A percentile compares a stretch with the other conserved stretches of the same genome.
phyloP scores from a whole-genome alignment of 2,113 vertebrate species.

The Austrofundulus limnaeus region DNA sequence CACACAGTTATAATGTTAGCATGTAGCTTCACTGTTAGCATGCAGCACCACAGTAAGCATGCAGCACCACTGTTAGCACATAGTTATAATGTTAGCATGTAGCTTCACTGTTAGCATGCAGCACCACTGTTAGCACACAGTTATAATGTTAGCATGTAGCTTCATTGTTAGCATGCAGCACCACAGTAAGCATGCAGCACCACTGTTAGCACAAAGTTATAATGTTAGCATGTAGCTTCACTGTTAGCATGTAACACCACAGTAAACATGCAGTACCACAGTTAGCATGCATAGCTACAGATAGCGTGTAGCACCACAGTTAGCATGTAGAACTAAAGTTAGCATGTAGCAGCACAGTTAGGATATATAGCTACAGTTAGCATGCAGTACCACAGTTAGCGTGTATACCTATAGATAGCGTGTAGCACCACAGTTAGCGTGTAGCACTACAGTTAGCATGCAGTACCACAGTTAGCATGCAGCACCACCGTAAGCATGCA shows the following conservation, averaged over 20 bases:
- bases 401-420: too few species aligned
- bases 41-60: background rate
- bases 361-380: too few species aligned
- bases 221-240: too few species aligned
- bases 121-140: too few species aligned
- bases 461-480: background rate
- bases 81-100: constrained; percentile 1
- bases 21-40: background rate
- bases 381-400: background rate
- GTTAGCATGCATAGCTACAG: too few species aligned
- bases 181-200: background rate
- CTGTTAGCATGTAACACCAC: background rate
- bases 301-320: background rate
- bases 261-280: background rate
- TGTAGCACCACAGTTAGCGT: background rate
- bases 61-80: background rate
- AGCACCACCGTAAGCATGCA: background rate
- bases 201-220: too few species aligned
- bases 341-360: constrained; percentile 1
- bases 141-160: constrained; percentile 1
- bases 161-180: too few species aligned
- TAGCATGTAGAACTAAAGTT: background rate
- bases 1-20: background rate
- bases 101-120: background rate
- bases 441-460: background rate